These are phyloP conservation scores for Clarias platycephalus DNA, from an alignment of 2,797 vertebrate species.

Conservation along the genomic window DNA sequence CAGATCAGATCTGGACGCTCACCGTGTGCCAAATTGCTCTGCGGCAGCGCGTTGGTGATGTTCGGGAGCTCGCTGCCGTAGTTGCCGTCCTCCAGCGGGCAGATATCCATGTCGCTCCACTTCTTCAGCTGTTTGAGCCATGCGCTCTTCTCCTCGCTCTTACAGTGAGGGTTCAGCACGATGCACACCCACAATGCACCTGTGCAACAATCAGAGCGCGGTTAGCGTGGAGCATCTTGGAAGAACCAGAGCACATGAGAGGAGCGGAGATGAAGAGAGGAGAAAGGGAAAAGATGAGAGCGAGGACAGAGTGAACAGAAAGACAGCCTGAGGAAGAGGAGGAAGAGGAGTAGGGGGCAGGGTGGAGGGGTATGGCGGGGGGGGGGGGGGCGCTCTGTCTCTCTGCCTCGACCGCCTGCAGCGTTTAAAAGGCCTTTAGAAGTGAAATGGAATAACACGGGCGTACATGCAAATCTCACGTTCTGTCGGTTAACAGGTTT, in stretches of 20 bases:
- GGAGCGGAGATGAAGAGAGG: not conserved
- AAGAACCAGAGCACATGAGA: not conserved
- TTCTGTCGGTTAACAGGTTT: not conserved
- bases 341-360: not conserved
- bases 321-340: not conserved
- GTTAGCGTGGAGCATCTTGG: not conserved
- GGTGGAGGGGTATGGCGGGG: too few species aligned
- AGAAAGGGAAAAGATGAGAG: not conserved
- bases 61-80: conserved; percentile 94
- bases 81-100: conserved; percentile 95
- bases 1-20: conserved; percentile 56
- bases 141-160: conserved; percentile 91
- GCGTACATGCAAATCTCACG: not conserved
- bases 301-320: not conserved
- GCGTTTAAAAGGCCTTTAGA: conserved; percentile 32
- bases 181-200: conserved; percentile 98
- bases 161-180: conserved; percentile 96
- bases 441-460: conserved; percentile 35
- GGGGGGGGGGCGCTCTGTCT: not conserved
- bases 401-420: not conserved
- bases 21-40: conserved; percentile 90
- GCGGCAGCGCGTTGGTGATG: conserved; percentile 94
- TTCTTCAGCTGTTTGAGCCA: conserved; percentile 95
- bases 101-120: conserved; percentile 95
- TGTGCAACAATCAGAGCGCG: conserved; percentile 57